phyloP scores from a whole-genome alignment of 2,113 vertebrate genomes.

The Oncorhynchus keta region DNA sequence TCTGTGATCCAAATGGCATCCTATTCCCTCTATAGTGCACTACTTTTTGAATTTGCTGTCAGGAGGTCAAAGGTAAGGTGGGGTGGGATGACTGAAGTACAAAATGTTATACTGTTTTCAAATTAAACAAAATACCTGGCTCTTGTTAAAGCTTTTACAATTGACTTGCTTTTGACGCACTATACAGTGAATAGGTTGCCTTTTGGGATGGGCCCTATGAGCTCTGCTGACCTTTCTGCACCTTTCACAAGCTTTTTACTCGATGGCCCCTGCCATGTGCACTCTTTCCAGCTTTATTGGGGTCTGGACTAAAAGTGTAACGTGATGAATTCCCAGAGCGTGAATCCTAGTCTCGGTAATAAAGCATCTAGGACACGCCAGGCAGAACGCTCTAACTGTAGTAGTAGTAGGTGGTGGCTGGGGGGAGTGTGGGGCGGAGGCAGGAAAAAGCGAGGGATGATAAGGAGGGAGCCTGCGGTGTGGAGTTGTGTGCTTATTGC shows the following conservation, averaged over 20 bases:
- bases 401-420: background rate
- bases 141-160: no score
- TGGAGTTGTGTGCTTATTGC: constrained; percentile 56
- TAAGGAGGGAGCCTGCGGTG: constrained; percentile 28
- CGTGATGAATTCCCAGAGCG: constrained; percentile 47
- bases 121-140: no score
- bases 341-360: constrained; percentile 51
- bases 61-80: no score
- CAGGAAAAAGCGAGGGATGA: background rate
- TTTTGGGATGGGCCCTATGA: background rate
- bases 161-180: no score
- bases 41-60: no score
- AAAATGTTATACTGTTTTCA: no score
- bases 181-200: no score
- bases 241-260: constrained; percentile 7
- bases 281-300: constrained; percentile 40
- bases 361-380: constrained; percentile 27
- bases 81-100: no score
- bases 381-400: constrained; percentile 7
- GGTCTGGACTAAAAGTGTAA: constrained; percentile 54
- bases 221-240: background rate
- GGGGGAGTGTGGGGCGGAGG: background rate
- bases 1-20: no score
- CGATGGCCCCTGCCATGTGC: constrained; percentile 27
- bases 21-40: no score